Conservation (phyloP, 2,113 vertebrate species). For the Pangasianodon gigas region DNA sequence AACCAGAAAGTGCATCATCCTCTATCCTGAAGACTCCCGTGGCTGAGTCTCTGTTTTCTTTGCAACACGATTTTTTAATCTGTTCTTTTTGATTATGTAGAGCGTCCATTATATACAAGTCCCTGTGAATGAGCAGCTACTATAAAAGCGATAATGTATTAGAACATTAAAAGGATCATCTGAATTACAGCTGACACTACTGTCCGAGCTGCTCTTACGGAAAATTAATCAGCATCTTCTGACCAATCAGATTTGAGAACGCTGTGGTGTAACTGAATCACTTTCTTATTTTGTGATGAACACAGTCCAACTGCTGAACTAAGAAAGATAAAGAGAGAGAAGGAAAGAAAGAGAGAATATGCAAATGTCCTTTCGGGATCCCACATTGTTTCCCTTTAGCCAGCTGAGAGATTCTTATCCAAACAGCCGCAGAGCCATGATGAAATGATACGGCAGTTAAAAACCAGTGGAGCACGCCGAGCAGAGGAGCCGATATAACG, state of each 20-base stretch:
- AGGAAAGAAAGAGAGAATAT: slow-evolving; percentile 26
- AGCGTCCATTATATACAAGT: not conserved
- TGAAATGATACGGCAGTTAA: slow-evolving; percentile 73
- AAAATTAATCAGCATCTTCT: not conserved
- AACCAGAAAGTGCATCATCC: too few relatives aligned
- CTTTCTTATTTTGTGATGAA: too few relatives aligned
- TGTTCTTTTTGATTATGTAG: too few relatives aligned
- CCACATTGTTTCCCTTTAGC: slow-evolving; percentile 59
- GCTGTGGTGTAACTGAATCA: not conserved
- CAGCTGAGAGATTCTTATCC: slow-evolving; percentile 64
- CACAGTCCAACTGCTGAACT: not conserved
- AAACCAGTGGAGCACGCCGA: slow-evolving; percentile 47
- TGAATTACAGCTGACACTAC: not conserved
- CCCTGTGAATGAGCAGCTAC: not conserved
- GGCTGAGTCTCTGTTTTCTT: too few relatives aligned
- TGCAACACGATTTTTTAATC: too few relatives aligned
- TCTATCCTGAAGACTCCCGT: too few relatives aligned
- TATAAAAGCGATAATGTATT: too few relatives aligned
- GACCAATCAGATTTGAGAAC: not conserved
- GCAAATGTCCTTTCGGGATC: slow-evolving; percentile 54
- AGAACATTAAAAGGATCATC: not conserved
- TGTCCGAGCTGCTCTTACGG: not conserved
- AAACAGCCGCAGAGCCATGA: slow-evolving; percentile 62
- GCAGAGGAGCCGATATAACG: slow-evolving; percentile 58
- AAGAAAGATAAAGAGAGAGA: not conserved